phyloP scores from a whole-genome alignment of 2,888 invertebrate genomes.

The Dromius quadrimaculatus region DNA sequence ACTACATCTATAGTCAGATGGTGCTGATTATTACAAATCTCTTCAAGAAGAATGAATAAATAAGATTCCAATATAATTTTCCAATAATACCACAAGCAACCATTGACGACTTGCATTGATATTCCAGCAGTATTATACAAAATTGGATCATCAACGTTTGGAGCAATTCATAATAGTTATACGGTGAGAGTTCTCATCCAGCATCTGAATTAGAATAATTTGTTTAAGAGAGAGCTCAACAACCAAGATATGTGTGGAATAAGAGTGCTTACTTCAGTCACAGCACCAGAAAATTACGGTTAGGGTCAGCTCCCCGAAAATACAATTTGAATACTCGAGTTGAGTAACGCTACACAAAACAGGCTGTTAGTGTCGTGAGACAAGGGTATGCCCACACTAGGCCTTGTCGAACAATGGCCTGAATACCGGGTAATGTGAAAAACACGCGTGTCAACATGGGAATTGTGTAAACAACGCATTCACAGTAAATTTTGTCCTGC shows the following conservation, averaged over 20 bases:
- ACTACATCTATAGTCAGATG: too few species aligned
- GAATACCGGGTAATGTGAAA: constrained; percentile 19
- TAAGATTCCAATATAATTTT: too few species aligned
- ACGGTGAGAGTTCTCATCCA: too few species aligned
- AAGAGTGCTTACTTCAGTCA: neutral
- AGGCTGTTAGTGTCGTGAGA: constrained; percentile 32
- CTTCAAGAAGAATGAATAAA: too few species aligned
- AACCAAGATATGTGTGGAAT: constrained; percentile 18
- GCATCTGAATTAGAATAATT: too few species aligned
- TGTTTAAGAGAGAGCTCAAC: too few species aligned
- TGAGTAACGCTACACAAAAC: constrained; percentile 38
- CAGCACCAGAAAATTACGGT: neutral
- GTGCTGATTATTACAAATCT: too few species aligned
- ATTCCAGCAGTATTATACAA: too few species aligned
- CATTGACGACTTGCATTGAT: too few species aligned
- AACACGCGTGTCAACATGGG: constrained; percentile 28
- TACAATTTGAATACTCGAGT: constrained; percentile 28
- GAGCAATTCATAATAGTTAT: too few species aligned
- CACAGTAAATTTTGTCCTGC: constrained; percentile 14
- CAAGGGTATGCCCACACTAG: constrained; percentile 3
- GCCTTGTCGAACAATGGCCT: constrained; percentile 26
- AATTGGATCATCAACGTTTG: too few species aligned
- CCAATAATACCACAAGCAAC: too few species aligned
- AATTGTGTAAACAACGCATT: constrained; percentile 17
- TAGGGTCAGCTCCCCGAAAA: constrained; percentile 14